Conservation (phyloP, 2,888 invertebrate genomes). For the Volucella zonaria region DNA sequence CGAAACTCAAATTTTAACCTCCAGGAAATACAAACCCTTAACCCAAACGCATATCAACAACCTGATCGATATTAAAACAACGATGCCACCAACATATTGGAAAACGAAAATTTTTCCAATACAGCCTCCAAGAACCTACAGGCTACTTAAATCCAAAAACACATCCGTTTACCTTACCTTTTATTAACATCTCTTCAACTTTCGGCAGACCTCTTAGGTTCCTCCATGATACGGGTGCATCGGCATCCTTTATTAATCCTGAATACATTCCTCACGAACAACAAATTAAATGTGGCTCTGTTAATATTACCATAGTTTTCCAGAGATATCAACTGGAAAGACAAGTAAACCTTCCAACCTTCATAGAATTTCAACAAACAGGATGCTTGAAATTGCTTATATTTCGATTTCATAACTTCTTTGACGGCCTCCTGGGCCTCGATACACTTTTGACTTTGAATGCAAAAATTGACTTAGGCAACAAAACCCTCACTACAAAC, state of each 20-base stretch:
- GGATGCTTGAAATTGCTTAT: slow-evolving; percentile 30
- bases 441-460: slow-evolving; percentile 26
- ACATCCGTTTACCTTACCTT: slow-evolving; percentile 44
- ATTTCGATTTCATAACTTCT: slow-evolving; percentile 41
- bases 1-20: too few species aligned
- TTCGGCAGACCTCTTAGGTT: slow-evolving; percentile 47
- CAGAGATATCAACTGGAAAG: slow-evolving; percentile 24
- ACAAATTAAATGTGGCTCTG: slow-evolving; percentile 23
- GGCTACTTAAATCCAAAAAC: not conserved
- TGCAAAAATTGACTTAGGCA: slow-evolving; percentile 33
- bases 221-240: slow-evolving; percentile 50
- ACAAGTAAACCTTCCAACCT: slow-evolving; percentile 13
- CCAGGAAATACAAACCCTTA: too few species aligned
- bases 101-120: too few species aligned
- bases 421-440: slow-evolving; percentile 37
- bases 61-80: too few species aligned
- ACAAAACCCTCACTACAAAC: slow-evolving; percentile 20
- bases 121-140: too few species aligned
- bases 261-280: slow-evolving; percentile 40
- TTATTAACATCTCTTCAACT: too few species aligned
- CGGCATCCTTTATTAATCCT: slow-evolving; percentile 60
- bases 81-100: too few species aligned
- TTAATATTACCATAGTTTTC: slow-evolving; percentile 39
- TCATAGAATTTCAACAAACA: slow-evolving; percentile 36
- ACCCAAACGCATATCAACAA: too few species aligned